A percentile compares a stretch with the other conserved stretches of the same genome.
Evolutionary conservation across 2,113 vertebrate species (phyloP).

Genomic region (Morphnarchus princeps): DNA sequence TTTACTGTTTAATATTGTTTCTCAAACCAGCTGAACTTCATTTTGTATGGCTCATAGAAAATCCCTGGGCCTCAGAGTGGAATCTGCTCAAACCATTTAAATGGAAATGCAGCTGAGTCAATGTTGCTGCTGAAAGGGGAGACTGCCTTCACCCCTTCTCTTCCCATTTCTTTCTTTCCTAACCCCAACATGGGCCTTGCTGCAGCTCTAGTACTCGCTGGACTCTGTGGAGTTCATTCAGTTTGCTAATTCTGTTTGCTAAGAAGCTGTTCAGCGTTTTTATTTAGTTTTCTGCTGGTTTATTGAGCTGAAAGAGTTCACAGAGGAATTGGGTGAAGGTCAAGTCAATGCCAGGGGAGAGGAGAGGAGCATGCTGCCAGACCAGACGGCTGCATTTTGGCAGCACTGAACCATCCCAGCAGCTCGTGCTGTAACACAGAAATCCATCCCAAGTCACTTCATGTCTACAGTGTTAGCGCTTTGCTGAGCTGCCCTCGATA

Average conservation of each 20-base stretch:
- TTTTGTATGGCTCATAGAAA: rapidly evolving
- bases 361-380: not conserved
- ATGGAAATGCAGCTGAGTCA: not conserved
- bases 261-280: not conserved
- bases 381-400: rapidly evolving
- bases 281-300: not conserved
- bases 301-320: not conserved
- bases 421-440: rapidly evolving
- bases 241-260: not conserved
- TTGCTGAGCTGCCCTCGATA: rapidly evolving
- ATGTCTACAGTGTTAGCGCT: rapidly evolving
- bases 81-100: not conserved
- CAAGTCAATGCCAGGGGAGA: not conserved
- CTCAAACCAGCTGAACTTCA: not conserved
- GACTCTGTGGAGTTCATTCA: not conserved
- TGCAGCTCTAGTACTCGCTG: rapidly evolving
- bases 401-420: not conserved
- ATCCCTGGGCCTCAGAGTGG: not conserved
- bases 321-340: rapidly evolving
- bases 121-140: not conserved
- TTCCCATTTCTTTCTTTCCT: not conserved
- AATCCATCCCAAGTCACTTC: not conserved
- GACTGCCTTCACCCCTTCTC: rapidly evolving
- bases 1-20: not conserved
- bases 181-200: not conserved